Conservation (phyloP, 1,140 invertebrate species). For the Lordiphosa collinella region DNA sequence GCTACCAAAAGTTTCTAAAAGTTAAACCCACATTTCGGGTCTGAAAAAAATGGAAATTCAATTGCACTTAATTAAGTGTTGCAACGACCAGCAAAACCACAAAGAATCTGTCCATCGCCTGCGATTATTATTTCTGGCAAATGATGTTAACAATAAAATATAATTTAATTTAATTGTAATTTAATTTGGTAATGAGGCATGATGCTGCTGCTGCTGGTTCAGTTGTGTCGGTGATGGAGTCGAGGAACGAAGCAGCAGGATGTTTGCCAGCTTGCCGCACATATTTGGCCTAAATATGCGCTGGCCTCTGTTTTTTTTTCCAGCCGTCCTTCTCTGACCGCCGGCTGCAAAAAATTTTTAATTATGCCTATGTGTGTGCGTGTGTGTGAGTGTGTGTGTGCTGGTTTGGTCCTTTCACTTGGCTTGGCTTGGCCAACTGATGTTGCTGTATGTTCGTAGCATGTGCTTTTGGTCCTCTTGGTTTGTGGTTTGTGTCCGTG, state of each 20-base stretch:
- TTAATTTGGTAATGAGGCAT: conserved; percentile 50
- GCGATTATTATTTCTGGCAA: conserved; percentile 42
- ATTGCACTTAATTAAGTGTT: conserved; percentile 67
- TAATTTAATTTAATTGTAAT: conserved; percentile 71
- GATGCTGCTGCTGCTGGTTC: conserved; percentile 7
- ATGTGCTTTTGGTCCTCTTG: conserved; percentile 13
- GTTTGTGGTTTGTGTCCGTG: conserved; percentile 58
- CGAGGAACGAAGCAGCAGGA: background rate
- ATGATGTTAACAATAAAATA: conserved; percentile 38
- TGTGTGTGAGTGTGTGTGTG: conserved; percentile 8
- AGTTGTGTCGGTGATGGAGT: background rate
- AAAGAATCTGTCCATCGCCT: conserved; percentile 14
- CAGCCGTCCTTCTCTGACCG: conserved; percentile 1
- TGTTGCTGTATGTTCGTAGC: background rate
- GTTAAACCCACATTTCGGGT: conserved; percentile 15
- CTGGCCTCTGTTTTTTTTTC: conserved; percentile 20
- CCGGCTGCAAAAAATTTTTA: conserved; percentile 51
- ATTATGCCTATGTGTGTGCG: conserved; percentile 45
- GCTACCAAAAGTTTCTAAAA: conserved; percentile 4
- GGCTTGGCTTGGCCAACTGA: conserved; percentile 34
- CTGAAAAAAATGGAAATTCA: conserved; percentile 59
- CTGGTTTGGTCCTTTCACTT: conserved; percentile 48
- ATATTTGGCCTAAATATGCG: conserved; percentile 62
- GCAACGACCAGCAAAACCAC: conserved; percentile 37
- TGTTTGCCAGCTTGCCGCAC: conserved; percentile 16